A percentile compares a stretch with the other conserved stretches of the same genome.
These are phyloP conservation scores for Scophthalmus maximus DNA, from an alignment of 2,113 vertebrate species.

Conservation along the genomic window DNA sequence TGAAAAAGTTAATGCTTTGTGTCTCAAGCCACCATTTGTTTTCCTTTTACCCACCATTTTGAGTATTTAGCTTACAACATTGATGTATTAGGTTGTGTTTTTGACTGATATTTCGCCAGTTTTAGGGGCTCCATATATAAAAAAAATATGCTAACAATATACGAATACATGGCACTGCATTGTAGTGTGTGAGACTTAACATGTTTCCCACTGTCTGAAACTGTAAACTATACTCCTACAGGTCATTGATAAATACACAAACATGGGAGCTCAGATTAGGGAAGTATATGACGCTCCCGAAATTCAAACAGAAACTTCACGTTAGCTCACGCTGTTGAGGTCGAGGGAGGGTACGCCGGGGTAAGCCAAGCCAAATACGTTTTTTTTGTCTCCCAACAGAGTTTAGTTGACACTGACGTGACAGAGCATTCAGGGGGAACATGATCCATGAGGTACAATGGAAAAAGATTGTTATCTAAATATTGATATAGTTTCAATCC, in stretches of 20 bases:
- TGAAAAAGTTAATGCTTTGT: too few relatives aligned
- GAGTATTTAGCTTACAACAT: too few relatives aligned
- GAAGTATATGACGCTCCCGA: conserved; percentile 12
- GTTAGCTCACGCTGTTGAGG: conserved; percentile 21
- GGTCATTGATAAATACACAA: conserved; percentile 29
- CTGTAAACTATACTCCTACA: conserved; percentile 24
- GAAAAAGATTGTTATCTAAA: neutral
- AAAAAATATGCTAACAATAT: too few relatives aligned
- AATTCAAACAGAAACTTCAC: conserved; percentile 59
- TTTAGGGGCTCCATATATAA: too few relatives aligned
- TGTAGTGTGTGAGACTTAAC: conserved; percentile 1
- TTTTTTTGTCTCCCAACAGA: conserved; percentile 1
- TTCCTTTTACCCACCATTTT: too few relatives aligned
- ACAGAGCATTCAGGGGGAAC: neutral
- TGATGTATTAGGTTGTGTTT: too few relatives aligned
- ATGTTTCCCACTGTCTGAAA: conserved; percentile 8
- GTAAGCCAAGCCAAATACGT: conserved; percentile 21
- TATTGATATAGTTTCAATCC: neutral
- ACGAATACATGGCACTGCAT: too few relatives aligned
- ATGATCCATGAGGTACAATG: neutral
- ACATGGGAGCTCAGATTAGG: conserved; percentile 25
- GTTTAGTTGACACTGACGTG: neutral
- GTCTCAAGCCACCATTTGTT: too few relatives aligned
- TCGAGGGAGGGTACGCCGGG: neutral
- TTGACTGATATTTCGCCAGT: too few relatives aligned